Evolutionary conservation across 2,113 vertebrate species (phyloP), one percentile per base, ranked within the genome.

Genomic region (Syngnathoides biaculeatus): DNA sequence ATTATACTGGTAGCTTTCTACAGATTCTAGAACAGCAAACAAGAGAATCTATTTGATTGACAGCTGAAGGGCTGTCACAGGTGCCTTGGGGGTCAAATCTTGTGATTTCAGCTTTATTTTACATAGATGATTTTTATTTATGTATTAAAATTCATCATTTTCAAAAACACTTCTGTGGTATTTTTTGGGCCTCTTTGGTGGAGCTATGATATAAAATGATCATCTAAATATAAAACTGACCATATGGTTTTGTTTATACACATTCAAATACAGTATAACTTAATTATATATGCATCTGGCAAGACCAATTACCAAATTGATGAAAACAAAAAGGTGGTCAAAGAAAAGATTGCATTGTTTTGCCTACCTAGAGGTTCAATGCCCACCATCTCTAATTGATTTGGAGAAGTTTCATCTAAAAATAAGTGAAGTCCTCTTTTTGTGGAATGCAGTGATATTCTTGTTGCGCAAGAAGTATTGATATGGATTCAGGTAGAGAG

Each of bases 331-430:
- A 55, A 56, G 55, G 24, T 56, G 52, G 22, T 30, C 59, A 63
- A 58, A 39, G 71, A 68, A 79, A 81, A 82, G 10, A 22, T 53
- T 30, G 12, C 5, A 15, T 17, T 14, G 26, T 15, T 17, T 12
- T 22, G 84, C 79, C 88, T 84, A 87, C 85, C 81, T 79, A 53
- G 75, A 79, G 76, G 83, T 87, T 89, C 80, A 68, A 72, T 81
- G 64, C 79, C 70, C 80, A 78, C 80, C 56, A 59, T 83, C 84
- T 83, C 75, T 84, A 88, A 88, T 86, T 82, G 80, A 83, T 87
- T 84, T 80, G 69, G 72, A 84, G 62, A 69, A 78, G 74, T 80
- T 50, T 24, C 43, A 43, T 80, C 85, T 84, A 86, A 89, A 88
- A 91, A 89, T 88, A 89, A 81, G 79, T 27, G 52, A 84, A 80